These are phyloP conservation scores for Ictidomys tridecemlineatus DNA, from an alignment of 2,113 vertebrate genomes.

Conservation along the genomic window DNA sequence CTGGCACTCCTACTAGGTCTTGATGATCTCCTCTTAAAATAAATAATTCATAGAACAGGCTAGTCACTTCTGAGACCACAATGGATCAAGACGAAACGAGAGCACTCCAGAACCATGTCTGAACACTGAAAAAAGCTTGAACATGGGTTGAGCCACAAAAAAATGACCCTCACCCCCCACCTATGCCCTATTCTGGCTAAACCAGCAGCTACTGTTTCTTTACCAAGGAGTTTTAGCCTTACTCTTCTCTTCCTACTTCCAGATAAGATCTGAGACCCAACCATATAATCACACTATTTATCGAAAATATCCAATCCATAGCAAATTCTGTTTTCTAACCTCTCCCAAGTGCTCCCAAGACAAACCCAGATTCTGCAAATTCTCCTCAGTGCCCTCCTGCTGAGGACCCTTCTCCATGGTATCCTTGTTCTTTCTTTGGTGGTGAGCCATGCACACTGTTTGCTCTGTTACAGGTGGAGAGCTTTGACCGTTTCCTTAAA, in stretches of 20 bases:
- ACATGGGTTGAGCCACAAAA: neutral
- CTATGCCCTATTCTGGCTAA: neutral
- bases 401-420: accelerated
- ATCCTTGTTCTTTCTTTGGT: neutral
- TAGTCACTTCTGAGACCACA: neutral
- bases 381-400: neutral
- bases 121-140: neutral
- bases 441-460: accelerated
- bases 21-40: neutral
- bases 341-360: no score
- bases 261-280: neutral
- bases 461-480: neutral
- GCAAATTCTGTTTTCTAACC: neutral
- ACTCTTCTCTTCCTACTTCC: neutral
- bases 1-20: neutral
- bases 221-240: neutral
- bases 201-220: neutral
- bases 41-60: neutral
- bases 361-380: neutral
- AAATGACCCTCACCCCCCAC: neutral
- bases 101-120: accelerated
- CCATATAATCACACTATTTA: neutral
- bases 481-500: neutral
- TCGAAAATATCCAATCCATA: neutral
- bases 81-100: neutral